These are phyloP conservation scores for Clinocottus analis DNA, from an alignment of 2,113 vertebrate genomes.

Conservation along the genomic window DNA sequence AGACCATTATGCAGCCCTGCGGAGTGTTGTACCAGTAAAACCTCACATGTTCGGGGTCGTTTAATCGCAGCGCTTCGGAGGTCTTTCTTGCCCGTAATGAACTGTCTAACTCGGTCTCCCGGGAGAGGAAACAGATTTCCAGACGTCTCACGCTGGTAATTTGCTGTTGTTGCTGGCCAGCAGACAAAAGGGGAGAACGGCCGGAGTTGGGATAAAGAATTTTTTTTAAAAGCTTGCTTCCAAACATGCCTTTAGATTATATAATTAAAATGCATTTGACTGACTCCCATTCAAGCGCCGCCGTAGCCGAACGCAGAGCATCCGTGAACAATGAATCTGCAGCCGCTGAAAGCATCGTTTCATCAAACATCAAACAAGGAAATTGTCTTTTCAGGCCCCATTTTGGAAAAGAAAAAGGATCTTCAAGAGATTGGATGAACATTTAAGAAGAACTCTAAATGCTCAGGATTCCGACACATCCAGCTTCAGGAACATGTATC, in stretches of 20 bases:
- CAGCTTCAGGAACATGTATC: background rate
- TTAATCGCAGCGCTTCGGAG: background rate
- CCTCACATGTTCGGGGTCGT: background rate
- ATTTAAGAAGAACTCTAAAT: background rate
- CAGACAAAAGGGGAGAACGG: background rate
- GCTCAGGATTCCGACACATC: background rate
- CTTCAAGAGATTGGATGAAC: slow-evolving; percentile 20
- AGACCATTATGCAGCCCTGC: too few species aligned
- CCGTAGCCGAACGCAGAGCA: slow-evolving; percentile 51
- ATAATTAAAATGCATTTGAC: slow-evolving; percentile 22
- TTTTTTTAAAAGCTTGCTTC: background rate
- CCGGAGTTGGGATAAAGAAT: background rate
- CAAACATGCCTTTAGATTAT: slow-evolving; percentile 6
- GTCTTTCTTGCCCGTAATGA: background rate
- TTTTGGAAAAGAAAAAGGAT: background rate
- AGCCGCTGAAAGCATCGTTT: slow-evolving; percentile 50
- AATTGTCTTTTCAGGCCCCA: slow-evolving; percentile 14
- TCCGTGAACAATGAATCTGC: slow-evolving; percentile 60
- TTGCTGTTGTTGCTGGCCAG: background rate
- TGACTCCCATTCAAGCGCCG: slow-evolving; percentile 10
- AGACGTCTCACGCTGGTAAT: background rate
- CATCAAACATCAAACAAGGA: slow-evolving; percentile 62
- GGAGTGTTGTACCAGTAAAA: background rate
- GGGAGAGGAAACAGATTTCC: background rate
- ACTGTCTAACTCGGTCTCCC: background rate